phyloP scores from a whole-genome alignment of 2,797 vertebrate genomes.

The Phoeniculus purpureus region DNA sequence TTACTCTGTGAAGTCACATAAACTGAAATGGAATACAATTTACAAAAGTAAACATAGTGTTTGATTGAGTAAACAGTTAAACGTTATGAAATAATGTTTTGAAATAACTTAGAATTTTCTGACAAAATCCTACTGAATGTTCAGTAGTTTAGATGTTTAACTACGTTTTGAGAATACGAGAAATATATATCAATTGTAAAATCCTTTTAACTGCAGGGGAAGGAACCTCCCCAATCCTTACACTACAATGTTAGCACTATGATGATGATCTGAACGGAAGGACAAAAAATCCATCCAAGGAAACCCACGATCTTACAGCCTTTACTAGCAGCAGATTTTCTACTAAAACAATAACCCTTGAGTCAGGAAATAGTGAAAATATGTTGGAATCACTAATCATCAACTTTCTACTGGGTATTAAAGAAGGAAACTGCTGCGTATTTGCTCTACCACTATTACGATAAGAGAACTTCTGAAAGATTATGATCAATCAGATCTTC shows the following conservation, averaged over 20 bases:
- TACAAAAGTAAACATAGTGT: background rate
- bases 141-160: background rate
- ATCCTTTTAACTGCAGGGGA: background rate
- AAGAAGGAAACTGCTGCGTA: background rate
- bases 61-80: background rate
- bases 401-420: background rate
- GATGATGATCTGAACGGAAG: background rate
- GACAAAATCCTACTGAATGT: background rate
- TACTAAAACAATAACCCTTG: background rate
- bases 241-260: background rate
- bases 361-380: background rate
- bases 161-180: background rate
- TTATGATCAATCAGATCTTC: background rate
- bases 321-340: background rate
- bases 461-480: background rate
- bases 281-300: background rate
- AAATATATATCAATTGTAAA: background rate
- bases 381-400: background rate
- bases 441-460: background rate
- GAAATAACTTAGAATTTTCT: background rate
- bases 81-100: background rate
- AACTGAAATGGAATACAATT: background rate
- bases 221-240: background rate
- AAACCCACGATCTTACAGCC: background rate
- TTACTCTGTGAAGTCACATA: background rate